Evolutionary conservation across 2,797 vertebrate genomes (phyloP), one percentile per base, ranked within the genome.

Genomic region (Darevskia mixta): DNA sequence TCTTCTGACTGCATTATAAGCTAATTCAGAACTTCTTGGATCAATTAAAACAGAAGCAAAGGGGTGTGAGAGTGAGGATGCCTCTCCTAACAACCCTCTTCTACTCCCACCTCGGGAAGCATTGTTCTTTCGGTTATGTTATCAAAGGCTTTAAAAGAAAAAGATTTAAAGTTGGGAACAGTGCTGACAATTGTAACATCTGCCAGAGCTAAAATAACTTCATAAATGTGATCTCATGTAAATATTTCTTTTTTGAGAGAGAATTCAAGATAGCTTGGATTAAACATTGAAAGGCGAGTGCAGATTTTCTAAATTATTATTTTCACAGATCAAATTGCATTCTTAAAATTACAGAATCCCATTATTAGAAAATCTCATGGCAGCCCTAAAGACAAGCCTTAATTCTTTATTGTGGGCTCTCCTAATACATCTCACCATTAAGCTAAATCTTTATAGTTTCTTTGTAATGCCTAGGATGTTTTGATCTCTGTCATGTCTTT

Each of bases 401-500:
- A 92, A 94, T 92, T 94, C 93, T 94, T 95, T 94, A 91, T 91
- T 95, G 92, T 71, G 1, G 86, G 87, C 18, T 88, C 79, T 94
- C 85, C 67, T 95, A 94, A 94, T 92, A 85, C 94, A 92, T 71
- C 85, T 91, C 90, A 88, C 92, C 93, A 94, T 95, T 92, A 95
- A 90, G 67, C 73, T 93, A 95, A 95, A 95, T 93, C 93, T 90
- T 87, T 73, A 83, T 66, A 78, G 85, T 91, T 91, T 93, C 93
- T 95, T 94, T 93, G 82, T 93, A 92, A 95, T 91, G 71, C 92
- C 88, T 94, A 93, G 92, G 88, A 86, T 87, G 90, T 94, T 90
- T 95, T 95, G 95, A 95, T 95, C 92, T 93, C 91, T 94, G 72
- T 84, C 11, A 35, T 79, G 69, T 91, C 93, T 91, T 92, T 93